Conservation (phyloP, 2,888 invertebrate species). For the Copidosoma aretas region DNA sequence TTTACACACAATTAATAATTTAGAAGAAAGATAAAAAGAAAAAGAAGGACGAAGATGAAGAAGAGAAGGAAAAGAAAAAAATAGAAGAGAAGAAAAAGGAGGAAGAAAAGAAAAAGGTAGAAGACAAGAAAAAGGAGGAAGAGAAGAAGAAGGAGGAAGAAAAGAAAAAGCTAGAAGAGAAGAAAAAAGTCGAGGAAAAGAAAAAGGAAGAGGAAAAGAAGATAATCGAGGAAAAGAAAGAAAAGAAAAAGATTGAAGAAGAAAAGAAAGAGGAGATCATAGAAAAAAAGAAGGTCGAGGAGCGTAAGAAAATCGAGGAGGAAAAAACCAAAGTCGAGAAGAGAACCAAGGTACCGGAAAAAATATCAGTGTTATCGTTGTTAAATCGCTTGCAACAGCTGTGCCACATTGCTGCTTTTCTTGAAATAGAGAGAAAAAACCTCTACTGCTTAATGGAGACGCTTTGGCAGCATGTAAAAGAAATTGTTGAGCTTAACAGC, state of each 20-base stretch:
- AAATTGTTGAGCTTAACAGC: background rate
- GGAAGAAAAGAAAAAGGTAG: constrained; percentile 37
- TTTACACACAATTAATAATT: background rate
- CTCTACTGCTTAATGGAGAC: no score
- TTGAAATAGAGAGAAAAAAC: no score
- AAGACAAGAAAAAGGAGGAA: constrained; percentile 10
- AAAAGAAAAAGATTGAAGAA: constrained; percentile 42
- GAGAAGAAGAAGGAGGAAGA: constrained; percentile 44
- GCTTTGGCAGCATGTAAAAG: background rate
- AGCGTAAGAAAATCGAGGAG: constrained; percentile 51
- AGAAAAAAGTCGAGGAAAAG: constrained; percentile 62
- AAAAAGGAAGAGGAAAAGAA: constrained; percentile 50
- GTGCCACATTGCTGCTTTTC: no score
- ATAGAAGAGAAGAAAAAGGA: constrained; percentile 18
- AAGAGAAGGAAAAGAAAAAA: constrained; percentile 25
- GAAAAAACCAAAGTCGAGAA: constrained; percentile 57
- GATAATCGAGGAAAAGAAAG: constrained; percentile 43
- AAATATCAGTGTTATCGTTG: background rate
- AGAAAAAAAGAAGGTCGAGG: constrained; percentile 50
- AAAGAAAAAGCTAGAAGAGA: constrained; percentile 47
- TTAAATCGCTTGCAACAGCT: background rate
- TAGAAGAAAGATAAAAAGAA: constrained; percentile 52
- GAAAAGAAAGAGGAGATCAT: constrained; percentile 44
- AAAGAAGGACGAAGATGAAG: constrained; percentile 47
- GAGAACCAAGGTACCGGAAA: constrained; percentile 45